Evolutionary conservation across 1,140 invertebrate species (phyloP), one percentile per base, ranked within the genome.

Genomic region (Hyles euphorbiae): DNA sequence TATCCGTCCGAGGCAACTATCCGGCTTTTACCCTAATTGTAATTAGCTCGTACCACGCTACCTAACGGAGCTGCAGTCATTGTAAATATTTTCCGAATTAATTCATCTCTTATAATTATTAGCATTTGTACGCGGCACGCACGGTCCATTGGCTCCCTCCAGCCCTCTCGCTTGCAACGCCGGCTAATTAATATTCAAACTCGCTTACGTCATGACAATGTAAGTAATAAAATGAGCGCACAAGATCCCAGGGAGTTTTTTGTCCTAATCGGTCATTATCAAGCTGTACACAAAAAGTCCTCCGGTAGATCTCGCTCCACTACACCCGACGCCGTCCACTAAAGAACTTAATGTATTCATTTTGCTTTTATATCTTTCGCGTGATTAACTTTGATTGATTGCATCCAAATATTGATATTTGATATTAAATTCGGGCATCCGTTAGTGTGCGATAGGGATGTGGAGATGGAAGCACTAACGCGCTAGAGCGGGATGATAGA

Each of bases 361-460:
- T 80, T 83, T 80, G 68, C 80, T 84, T 86, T 83, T 86, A 83
- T 86, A 78, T 83, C 83, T 83, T 86, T 85, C 83, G 79, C 81
- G 76, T 86, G 83, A 88, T 88, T 88, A 86, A 83, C 74, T 88
- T 83, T 88, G 83, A 88, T 86, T 84, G 81, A 88, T 86, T 83
- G 82, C 75, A 80, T 83, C 78, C 78, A 88, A 88, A 88, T 86
- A 86, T 85, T 88, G 79, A 83, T 81, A 75, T 78, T 81, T 77
- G 76, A 79, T 84, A 82, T 79, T 78, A 76, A 73, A 75, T 75
- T 74, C 68, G 68, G 70, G 65, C 65, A 70, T 70, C 64, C 60
- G 67, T 51, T 11, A 33, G 56, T 57, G 60, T 53, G 65, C 40
- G 67, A 71, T 53, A 55, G 56, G 45, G 63, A 67, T 53, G 49